Base-by-base conservation (phyloP, 1,140 invertebrate species). In the Macrotrachela quadricornifera region DNA sequence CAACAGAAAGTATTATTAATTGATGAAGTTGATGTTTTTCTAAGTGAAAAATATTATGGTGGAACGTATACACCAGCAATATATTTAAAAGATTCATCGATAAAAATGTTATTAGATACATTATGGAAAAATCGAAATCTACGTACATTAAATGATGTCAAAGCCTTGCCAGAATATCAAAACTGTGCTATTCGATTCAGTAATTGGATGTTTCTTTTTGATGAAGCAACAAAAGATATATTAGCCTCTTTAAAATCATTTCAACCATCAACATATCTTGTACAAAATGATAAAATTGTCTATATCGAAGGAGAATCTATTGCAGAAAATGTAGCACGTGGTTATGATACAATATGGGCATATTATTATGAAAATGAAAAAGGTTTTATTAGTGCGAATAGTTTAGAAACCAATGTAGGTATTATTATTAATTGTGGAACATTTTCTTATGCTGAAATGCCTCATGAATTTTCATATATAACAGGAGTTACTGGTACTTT, bases 11-110 rank as follows among this genome's bases (percentile, higher is more conserved):
- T 49, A 36, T 17, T 49, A 6, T 17, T 49, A 16, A 37, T 49
- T 40, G 47, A 49, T 40, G 47, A 49, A 37, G 47, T 49, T 11
- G 47, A 49, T 17, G 39, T 49, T 9, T 49, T 49, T 49, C 18
- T 49, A 6, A 40, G 16, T 37, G 6, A 49, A 49, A 16, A 49
- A 6, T 40, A 36, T 15, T 49, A 15, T 10, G 47, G 47, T 12
- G 36, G 36, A 15, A 12, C 9, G 12, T 40, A 49, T 14, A 10
- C 9, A 8, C 18, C 47, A 3, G 18, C 14, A 8, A 6, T 14
- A 8, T 4, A 10, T 9, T 16, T 49, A 10, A 37, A 16, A 38
- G 21, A 49, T 15, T 4, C 4, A 36, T 8, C 10, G 8, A 49
- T 49, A 12, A n/a, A 17, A 9, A 17, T 36, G 4, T 10, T 49